These are phyloP conservation scores for Trachemys scripta DNA, from an alignment of 2,113 vertebrate genomes.

Conservation along the genomic window DNA sequence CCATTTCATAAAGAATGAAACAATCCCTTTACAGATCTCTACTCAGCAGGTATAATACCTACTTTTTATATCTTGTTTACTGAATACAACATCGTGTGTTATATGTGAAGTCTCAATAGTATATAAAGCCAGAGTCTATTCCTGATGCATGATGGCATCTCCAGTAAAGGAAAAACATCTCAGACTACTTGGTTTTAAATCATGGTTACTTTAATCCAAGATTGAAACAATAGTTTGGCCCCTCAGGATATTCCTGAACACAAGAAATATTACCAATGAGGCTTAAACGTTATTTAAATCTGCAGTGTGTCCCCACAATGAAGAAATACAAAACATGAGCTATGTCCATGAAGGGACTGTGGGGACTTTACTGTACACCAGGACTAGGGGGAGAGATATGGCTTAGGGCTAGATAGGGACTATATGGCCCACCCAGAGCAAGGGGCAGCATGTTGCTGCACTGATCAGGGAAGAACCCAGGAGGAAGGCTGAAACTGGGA, in stretches of 20 bases:
- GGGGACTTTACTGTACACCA: conserved; percentile 1
- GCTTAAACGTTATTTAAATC: conserved; percentile 55
- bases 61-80: conserved; percentile 46
- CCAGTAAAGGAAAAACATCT: conserved; percentile 54
- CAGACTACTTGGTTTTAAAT: conserved; percentile 73
- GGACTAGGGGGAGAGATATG: conserved; percentile 14
- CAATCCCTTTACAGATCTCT: background rate
- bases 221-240: conserved; percentile 78
- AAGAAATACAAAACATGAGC: conserved; percentile 69
- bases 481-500: background rate
- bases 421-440: background rate
- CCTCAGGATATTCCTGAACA: conserved; percentile 67
- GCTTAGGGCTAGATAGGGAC: background rate
- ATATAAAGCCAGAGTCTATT: conserved; percentile 71
- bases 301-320: conserved; percentile 17
- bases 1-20: background rate
- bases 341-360: conserved; percentile 35
- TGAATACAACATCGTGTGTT: conserved; percentile 11
- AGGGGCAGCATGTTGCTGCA: background rate
- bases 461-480: background rate
- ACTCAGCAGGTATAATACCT: conserved; percentile 35
- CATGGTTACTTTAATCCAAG: conserved; percentile 74
- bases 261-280: conserved; percentile 74
- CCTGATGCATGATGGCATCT: conserved; percentile 20
- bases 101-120: conserved; percentile 3